Base-by-base conservation (phyloP, 2,797 vertebrate species). In the Cossypha niveicapilla region DNA sequence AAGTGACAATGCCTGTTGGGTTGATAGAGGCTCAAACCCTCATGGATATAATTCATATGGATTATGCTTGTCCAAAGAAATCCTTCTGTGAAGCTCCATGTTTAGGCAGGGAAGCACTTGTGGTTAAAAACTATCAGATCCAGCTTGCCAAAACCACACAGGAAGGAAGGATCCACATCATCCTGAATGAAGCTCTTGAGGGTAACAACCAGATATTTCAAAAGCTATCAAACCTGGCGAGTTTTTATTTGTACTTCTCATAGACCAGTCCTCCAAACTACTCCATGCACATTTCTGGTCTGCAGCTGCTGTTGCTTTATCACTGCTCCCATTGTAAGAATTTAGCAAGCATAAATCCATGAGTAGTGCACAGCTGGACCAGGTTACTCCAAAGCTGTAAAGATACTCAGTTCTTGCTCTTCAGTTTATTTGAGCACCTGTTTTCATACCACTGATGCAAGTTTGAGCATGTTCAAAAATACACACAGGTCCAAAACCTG, bases 381-480 rank as follows among this genome's bases (percentile, higher is more conserved):
- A 48, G 42, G 39, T 60, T 81, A 32, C 56, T 81, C 50, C 5
- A 18, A 63, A 79, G 63, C 45, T 35, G 18, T 5, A 53, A 57
- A 62, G 44, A 67, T 28, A 13, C 27, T 73, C 58, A 39, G 6
- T 7, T 13, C 27, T 60, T 66, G 37, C 24, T 66, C 48, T 78
- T 66, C 60, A 44, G 34, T 7, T 54, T 11, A 13, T 70, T 28
- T 62, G 44, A 90, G 30, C 66, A 25, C 23, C 22, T 58, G 24
- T 18, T 86, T 72, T 56, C 61, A 25, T 8, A 62, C 2, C 35
- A 63, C 27, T n/a, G 15, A 35, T 2, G 2, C 0, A 1, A 77
- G 18, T 56, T 47, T 32, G 18, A 86, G 18, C 2, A 7, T 18
- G 24, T 42, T 62, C 23, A 68, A 67, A 86, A 78, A 18, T 2